Percentiles rank a stretch among this genome's conserved stretches.
These are phyloP conservation scores for Melangyna quadrimaculata DNA, from an alignment of 2,888 invertebrate species.

Conservation along the genomic window DNA sequence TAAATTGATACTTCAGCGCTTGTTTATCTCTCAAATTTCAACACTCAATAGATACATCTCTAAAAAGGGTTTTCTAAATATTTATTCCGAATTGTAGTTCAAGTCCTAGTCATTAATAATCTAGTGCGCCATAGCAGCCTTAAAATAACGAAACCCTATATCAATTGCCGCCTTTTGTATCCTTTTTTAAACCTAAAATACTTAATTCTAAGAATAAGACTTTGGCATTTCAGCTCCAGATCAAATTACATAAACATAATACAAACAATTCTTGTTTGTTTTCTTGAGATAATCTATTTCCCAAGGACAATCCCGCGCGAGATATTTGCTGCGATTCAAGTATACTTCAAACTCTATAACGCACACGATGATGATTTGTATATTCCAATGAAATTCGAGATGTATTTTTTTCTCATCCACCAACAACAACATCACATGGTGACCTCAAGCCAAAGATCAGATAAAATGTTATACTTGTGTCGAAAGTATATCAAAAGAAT, in stretches of 20 bases:
- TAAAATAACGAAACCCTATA: not conserved
- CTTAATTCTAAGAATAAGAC: not conserved
- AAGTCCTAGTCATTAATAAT: not conserved
- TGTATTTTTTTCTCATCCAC: slow-evolving; percentile 1
- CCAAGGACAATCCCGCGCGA: slow-evolving; percentile 7
- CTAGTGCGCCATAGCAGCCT: not conserved
- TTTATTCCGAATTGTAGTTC: not conserved
- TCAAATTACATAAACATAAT: slow-evolving; percentile 47
- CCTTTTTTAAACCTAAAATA: not conserved
- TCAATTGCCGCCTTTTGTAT: slow-evolving; percentile 29
- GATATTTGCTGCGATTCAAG: not conserved
- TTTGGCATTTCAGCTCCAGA: slow-evolving; percentile 28
- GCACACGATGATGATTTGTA: slow-evolving; percentile 13
- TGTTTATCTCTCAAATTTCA: not conserved
- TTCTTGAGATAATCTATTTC: slow-evolving; percentile 19
- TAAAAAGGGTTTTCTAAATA: not conserved
- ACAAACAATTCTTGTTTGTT: slow-evolving; percentile 6
- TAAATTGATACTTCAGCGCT: not conserved
- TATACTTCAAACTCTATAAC: not conserved
- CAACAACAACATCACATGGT: not conserved
- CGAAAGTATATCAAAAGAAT: slow-evolving; percentile 1
- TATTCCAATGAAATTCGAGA: slow-evolving; percentile 33
- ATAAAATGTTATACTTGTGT: not conserved
- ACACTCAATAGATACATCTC: not conserved
- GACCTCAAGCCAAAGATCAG: slow-evolving; percentile 24